Evolutionary conservation across 92 coral and sea anemone genomes (phyloP).

Genomic region (Heteractis magnifica): DNA sequence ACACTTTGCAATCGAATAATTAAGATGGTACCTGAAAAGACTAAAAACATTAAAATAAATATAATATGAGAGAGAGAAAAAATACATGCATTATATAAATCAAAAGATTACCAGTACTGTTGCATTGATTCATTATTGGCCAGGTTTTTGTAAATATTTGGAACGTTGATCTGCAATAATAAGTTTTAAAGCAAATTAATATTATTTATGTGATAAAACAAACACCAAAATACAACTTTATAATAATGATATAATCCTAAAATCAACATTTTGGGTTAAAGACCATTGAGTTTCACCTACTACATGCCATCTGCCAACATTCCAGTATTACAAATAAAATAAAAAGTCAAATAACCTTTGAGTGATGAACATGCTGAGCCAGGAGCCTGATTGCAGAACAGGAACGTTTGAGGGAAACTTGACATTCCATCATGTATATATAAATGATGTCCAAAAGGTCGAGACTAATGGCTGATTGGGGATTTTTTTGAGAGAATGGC

Average conservation of each 20-base stretch:
- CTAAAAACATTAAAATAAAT: background rate
- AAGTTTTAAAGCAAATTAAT: background rate
- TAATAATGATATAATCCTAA: background rate
- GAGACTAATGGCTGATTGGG: conserved; percentile 19
- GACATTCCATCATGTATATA: conserved; percentile 25
- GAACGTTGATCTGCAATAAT: conserved; percentile 14
- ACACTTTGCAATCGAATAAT: too few species aligned
- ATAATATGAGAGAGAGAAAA: background rate
- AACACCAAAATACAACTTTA: conserved; percentile 9
- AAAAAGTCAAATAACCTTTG: conserved; percentile 5
- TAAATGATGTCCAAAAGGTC: conserved; percentile 9
- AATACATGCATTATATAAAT: background rate
- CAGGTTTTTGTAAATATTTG: conserved; percentile 25
- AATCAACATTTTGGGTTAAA: background rate
- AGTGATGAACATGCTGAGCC: background rate
- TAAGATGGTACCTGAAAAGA: conserved; percentile 20
- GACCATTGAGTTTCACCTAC: background rate
- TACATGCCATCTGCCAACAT: background rate
- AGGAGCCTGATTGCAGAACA: background rate
- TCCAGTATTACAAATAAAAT: background rate
- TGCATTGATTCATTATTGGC: conserved; percentile 27
- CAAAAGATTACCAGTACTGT: conserved; percentile 20
- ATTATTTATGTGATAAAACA: background rate
- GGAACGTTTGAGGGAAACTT: conserved; percentile 21
- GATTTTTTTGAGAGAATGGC: conserved; percentile 27